These are phyloP conservation scores for Montipora cactus DNA, from an alignment of 64 coral and sea anemone species.

Conservation along the genomic window DNA sequence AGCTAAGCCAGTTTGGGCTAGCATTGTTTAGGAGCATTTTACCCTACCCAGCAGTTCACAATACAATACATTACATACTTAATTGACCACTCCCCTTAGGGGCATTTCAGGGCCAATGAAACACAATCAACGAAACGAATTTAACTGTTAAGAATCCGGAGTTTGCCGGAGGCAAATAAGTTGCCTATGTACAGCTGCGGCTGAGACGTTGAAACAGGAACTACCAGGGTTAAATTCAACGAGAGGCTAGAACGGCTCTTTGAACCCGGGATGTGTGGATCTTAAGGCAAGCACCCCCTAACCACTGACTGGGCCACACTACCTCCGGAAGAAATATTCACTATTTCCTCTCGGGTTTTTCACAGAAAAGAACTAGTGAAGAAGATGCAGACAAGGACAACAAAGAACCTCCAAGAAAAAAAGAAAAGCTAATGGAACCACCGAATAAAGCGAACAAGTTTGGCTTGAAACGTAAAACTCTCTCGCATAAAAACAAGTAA, in stretches of 20 bases:
- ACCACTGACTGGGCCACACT: too few species aligned
- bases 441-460: conserved; percentile 39
- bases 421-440: conserved; percentile 40
- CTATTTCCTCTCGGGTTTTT: background rate
- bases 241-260: too few species aligned
- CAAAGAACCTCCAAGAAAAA: conserved; percentile 68
- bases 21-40: background rate
- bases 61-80: background rate
- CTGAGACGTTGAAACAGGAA: too few species aligned
- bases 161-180: too few species aligned
- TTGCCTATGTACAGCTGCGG: too few species aligned
- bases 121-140: too few species aligned
- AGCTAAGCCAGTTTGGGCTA: background rate
- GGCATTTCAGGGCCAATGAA: too few species aligned
- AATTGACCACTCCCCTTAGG: too few species aligned
- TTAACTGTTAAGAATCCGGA: too few species aligned
- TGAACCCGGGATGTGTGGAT: background rate
- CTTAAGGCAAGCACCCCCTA: background rate
- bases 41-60: background rate
- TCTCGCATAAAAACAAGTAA: conserved; percentile 20
- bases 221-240: too few species aligned
- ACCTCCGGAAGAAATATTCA: background rate
- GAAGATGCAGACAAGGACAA: conserved; percentile 26
- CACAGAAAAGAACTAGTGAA: conserved; percentile 32
- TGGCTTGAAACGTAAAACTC: conserved; percentile 37